Conservation (phyloP, 1,140 invertebrate species). For the Lethocerus indicus region DNA sequence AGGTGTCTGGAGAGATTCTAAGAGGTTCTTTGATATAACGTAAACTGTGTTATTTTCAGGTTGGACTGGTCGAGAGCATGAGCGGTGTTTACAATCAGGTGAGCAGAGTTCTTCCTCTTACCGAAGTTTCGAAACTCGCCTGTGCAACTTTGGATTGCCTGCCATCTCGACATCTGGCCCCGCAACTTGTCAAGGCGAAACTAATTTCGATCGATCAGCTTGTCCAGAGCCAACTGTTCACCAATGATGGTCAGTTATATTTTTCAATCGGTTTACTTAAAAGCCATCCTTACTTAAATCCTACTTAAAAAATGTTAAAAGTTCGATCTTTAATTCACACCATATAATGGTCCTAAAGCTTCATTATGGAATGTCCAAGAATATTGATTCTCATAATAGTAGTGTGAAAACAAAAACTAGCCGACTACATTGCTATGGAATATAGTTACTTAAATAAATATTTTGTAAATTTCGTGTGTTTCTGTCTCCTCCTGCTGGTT, state of each 20-base stretch:
- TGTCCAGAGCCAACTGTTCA: conserved; percentile 50
- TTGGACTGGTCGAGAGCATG: conserved; percentile 36
- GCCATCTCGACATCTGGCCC: conserved; percentile 36
- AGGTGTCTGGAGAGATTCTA: too few relatives aligned
- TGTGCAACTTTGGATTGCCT: conserved; percentile 49
- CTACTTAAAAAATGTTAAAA: neutral
- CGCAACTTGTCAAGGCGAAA: conserved; percentile 50
- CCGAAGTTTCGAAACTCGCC: conserved; percentile 48
- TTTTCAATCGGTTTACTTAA: neutral
- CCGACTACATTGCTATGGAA: too few relatives aligned
- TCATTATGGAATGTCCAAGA: too few relatives aligned
- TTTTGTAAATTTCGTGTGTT: too few relatives aligned
- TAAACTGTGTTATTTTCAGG: conserved; percentile 24
- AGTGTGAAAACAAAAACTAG: too few relatives aligned
- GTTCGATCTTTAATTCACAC: too few relatives aligned
- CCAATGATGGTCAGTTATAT: conserved; percentile 42
- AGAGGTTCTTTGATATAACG: too few relatives aligned
- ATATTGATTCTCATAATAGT: too few relatives aligned
- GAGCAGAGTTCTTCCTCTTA: conserved; percentile 32
- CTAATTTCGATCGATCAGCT: conserved; percentile 52
- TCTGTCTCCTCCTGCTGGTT: too few relatives aligned
- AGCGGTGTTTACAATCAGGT: conserved; percentile 28
- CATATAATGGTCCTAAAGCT: too few relatives aligned
- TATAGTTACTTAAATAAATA: too few relatives aligned
- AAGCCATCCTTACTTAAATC: neutral